Percentiles rank a stretch among this genome's conserved stretches.
Conservation (phyloP, 2,113 vertebrate genomes). For the Polypterus bichir region DNA sequence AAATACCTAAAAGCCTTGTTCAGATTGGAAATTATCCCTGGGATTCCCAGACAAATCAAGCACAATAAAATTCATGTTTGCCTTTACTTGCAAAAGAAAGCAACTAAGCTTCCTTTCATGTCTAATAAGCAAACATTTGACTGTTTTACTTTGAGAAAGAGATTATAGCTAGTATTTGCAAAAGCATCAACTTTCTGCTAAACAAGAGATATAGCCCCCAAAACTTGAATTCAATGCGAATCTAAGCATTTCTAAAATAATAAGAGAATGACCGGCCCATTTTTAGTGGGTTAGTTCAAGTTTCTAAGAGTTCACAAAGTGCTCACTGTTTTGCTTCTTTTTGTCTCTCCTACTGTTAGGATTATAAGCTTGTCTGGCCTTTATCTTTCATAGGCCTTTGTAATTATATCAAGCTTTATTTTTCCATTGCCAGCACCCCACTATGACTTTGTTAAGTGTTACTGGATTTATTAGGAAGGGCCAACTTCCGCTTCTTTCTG, state of each 20-base stretch:
- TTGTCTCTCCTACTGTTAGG: background rate
- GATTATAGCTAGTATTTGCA: conserved; percentile 34
- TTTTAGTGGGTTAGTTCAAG: background rate
- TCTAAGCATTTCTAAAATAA: background rate
- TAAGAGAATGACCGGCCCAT: background rate
- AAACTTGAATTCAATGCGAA: background rate
- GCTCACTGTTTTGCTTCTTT: background rate
- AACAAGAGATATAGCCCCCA: conserved; percentile 17
- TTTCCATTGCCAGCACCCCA: background rate
- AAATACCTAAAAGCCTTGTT: conserved; percentile 46
- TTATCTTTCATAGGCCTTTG: background rate
- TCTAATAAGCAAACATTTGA: conserved; percentile 39
- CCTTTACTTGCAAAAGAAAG: conserved; percentile 37
- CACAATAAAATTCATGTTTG: conserved; percentile 51
- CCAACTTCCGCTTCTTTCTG: background rate
- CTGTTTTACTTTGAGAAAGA: conserved; percentile 28
- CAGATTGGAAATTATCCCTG: conserved; percentile 36
- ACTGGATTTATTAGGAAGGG: conserved; percentile 1
- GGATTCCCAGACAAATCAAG: conserved; percentile 27
- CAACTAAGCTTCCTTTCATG: conserved; percentile 37
- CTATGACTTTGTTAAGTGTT: background rate
- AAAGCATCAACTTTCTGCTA: conserved; percentile 29
- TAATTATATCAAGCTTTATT: background rate
- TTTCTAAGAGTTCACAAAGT: conserved; percentile 2
- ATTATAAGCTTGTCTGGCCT: background rate